A percentile compares a stretch with the other conserved stretches of the same genome.
Evolutionary conservation across 2,888 invertebrate genomes (phyloP).

Genomic region (Anagyrus pseudococci): DNA sequence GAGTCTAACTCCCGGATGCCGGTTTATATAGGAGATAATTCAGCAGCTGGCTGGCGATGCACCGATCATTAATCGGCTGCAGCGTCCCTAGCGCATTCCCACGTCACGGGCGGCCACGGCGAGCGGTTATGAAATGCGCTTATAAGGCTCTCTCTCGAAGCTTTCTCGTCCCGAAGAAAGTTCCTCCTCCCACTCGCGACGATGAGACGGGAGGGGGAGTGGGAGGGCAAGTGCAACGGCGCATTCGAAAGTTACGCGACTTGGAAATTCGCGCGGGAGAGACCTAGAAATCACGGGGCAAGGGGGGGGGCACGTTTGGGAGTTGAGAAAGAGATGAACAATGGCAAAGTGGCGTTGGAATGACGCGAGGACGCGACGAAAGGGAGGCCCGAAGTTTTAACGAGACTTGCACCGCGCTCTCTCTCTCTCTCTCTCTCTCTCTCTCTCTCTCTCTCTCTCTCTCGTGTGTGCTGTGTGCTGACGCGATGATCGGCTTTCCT

Average conservation of each 20-base stretch:
- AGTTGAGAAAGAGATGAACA: no score
- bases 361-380: neutral
- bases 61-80: neutral
- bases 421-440: no score
- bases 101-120: slow-evolving; percentile 53
- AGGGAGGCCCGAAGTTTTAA: no score
- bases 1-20: no score
- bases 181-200: slow-evolving; percentile 39
- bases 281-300: slow-evolving; percentile 38
- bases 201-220: no score
- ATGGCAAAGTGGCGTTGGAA: no score
- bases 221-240: slow-evolving; percentile 45
- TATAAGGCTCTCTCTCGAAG: slow-evolving; percentile 49
- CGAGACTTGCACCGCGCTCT: no score
- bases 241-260: slow-evolving; percentile 55
- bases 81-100: slow-evolving; percentile 33
- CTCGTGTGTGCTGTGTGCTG: no score
- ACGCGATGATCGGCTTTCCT: no score
- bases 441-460: no score
- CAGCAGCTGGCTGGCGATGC: neutral
- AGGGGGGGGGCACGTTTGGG: slow-evolving; percentile 7
- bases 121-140: slow-evolving; percentile 61
- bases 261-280: slow-evolving; percentile 41
- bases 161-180: slow-evolving; percentile 55
- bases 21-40: no score